Percentiles rank a stretch among this genome's conserved stretches.
Conservation (phyloP, 2,797 vertebrate species). For the Sebastes itinus region DNA sequence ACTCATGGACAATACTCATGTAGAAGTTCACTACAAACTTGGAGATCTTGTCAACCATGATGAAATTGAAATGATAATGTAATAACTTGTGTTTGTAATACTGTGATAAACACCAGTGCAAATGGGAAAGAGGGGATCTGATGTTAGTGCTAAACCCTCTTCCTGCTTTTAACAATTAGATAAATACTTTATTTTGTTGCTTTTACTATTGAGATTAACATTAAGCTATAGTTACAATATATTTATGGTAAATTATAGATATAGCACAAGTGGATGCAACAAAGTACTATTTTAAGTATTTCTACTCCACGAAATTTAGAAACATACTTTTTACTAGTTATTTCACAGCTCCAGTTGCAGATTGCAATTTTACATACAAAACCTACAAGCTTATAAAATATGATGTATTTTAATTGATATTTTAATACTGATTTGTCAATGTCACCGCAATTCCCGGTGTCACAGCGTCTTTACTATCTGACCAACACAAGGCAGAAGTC, state of each 20-base stretch:
- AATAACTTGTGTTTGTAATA: neutral
- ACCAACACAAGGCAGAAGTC: too few relatives aligned
- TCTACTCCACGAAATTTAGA: too few relatives aligned
- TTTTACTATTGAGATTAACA: neutral
- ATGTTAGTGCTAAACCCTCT: neutral
- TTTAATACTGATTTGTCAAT: constrained; percentile 75
- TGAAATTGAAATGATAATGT: too few relatives aligned
- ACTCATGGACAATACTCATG: neutral
- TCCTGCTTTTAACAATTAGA: neutral
- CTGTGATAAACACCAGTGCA: neutral
- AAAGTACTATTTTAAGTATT: neutral
- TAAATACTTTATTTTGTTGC: neutral
- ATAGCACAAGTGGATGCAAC: neutral
- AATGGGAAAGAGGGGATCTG: neutral
- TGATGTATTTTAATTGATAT: too few relatives aligned
- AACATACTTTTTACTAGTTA: too few relatives aligned
- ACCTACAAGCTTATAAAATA: too few relatives aligned
- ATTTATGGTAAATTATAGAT: neutral
- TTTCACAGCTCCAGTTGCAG: too few relatives aligned
- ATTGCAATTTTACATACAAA: too few relatives aligned
- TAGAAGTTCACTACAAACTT: neutral
- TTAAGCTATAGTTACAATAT: neutral
- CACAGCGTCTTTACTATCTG: too few relatives aligned
- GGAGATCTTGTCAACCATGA: neutral
- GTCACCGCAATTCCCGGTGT: constrained; percentile 60